Percentiles rank a stretch among this genome's conserved stretches.
Conservation (phyloP, 53 echinoderm and acorn worm species). For the Mesocentrotus franciscanus region DNA sequence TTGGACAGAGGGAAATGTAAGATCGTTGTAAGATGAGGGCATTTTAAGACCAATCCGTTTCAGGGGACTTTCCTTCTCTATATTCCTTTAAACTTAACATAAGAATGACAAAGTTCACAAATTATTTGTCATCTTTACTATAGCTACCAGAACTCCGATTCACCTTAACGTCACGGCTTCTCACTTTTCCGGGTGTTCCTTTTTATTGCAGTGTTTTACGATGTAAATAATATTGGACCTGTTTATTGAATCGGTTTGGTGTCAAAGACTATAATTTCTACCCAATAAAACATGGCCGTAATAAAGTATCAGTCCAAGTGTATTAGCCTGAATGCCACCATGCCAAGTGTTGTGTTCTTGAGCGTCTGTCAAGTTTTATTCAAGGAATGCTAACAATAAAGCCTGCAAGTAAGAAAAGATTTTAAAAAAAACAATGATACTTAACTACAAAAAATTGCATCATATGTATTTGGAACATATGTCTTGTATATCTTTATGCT, state of each 20-base stretch:
- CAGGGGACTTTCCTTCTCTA: too few relatives aligned
- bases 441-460: too few relatives aligned
- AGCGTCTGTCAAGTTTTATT: neutral
- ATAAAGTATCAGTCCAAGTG: neutral
- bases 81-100: too few relatives aligned
- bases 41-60: too few relatives aligned
- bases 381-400: neutral
- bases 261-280: neutral
- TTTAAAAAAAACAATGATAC: neutral
- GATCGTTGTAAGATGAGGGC: too few relatives aligned
- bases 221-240: conserved; percentile 29
- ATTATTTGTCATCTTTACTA: too few relatives aligned
- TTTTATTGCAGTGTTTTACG: conserved; percentile 27
- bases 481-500: too few relatives aligned
- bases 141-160: too few relatives aligned
- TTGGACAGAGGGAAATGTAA: too few relatives aligned
- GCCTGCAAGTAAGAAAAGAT: neutral
- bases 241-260: neutral
- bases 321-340: neutral
- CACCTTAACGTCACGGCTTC: neutral
- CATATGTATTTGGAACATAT: too few relatives aligned
- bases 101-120: too few relatives aligned
- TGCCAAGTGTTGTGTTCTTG: neutral
- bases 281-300: neutral
- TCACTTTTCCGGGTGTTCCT: conserved; percentile 34